phyloP scores from a whole-genome alignment of 1,140 invertebrate genomes.

The Octopus sinensis region DNA sequence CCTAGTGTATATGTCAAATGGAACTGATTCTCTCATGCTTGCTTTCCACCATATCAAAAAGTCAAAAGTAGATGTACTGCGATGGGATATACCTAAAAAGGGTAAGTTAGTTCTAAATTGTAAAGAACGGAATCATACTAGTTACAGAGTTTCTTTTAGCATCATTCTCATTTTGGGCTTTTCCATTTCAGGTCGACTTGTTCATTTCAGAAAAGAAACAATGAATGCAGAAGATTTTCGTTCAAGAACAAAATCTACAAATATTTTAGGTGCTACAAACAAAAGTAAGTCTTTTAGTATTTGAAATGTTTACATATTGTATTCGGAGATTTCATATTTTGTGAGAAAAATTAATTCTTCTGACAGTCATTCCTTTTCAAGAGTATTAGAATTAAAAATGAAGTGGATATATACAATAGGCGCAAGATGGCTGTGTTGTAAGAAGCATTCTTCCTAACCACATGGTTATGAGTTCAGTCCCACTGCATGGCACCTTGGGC shows the following conservation, averaged over 20 bases:
- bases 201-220: background rate
- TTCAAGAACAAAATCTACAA: slow-evolving; percentile 8
- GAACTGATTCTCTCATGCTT: background rate
- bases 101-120: background rate
- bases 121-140: too few species aligned
- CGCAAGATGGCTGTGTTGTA: background rate
- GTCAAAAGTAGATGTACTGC: background rate
- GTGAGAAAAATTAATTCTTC: background rate
- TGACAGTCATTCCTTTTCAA: background rate
- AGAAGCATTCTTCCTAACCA: background rate
- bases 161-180: background rate
- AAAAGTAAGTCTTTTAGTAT: background rate
- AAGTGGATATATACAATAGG: background rate
- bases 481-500: too few species aligned
- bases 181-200: background rate
- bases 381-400: background rate
- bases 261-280: slow-evolving; percentile 7
- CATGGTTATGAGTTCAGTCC: too few species aligned
- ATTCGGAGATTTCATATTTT: background rate
- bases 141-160: too few species aligned
- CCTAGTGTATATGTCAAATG: slow-evolving; percentile 3
- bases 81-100: slow-evolving; percentile 3
- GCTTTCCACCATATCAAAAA: slow-evolving; percentile 12
- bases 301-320: background rate
- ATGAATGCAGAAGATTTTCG: slow-evolving; percentile 10